A percentile compares a stretch with the other conserved stretches of the same genome.
Conservation (phyloP, 2,888 invertebrate genomes). For the Andrena dorsata region DNA sequence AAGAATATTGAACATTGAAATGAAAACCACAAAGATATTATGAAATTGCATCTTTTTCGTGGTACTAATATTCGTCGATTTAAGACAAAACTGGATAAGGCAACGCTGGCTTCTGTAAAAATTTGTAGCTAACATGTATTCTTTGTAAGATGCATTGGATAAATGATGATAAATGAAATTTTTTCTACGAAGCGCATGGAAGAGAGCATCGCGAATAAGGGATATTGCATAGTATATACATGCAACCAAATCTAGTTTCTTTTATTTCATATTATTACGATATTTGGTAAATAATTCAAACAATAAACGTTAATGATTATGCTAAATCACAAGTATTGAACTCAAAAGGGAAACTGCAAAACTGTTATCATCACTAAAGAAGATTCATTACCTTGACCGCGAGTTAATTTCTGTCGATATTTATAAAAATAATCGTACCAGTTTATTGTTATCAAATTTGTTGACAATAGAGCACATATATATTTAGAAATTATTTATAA, state of each 20-base stretch:
- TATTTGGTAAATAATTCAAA: slow-evolving; percentile 66
- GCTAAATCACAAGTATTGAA: slow-evolving; percentile 72
- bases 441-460: slow-evolving; percentile 35
- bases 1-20: not conserved
- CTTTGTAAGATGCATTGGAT: slow-evolving; percentile 6
- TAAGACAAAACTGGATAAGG: slow-evolving; percentile 44
- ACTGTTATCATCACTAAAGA: slow-evolving; percentile 48
- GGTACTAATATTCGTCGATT: slow-evolving; percentile 28
- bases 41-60: slow-evolving; percentile 29
- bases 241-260: slow-evolving; percentile 49
- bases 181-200: slow-evolving; percentile 18
- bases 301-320: slow-evolving; percentile 69
- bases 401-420: slow-evolving; percentile 23
- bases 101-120: slow-evolving; percentile 38
- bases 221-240: slow-evolving; percentile 41
- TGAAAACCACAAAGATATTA: slow-evolving; percentile 20
- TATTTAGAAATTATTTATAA: slow-evolving; percentile 37
- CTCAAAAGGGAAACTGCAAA: slow-evolving; percentile 57
- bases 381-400: slow-evolving; percentile 12
- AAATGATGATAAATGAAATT: slow-evolving; percentile 39
- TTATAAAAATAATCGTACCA: slow-evolving; percentile 52
- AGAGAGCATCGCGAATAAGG: slow-evolving; percentile 32
- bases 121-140: slow-evolving; percentile 34
- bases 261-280: slow-evolving; percentile 57
- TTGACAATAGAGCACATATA: slow-evolving; percentile 38